Conservation (phyloP, 2,797 vertebrate genomes). For the Gymnoscopelus braueri region DNA sequence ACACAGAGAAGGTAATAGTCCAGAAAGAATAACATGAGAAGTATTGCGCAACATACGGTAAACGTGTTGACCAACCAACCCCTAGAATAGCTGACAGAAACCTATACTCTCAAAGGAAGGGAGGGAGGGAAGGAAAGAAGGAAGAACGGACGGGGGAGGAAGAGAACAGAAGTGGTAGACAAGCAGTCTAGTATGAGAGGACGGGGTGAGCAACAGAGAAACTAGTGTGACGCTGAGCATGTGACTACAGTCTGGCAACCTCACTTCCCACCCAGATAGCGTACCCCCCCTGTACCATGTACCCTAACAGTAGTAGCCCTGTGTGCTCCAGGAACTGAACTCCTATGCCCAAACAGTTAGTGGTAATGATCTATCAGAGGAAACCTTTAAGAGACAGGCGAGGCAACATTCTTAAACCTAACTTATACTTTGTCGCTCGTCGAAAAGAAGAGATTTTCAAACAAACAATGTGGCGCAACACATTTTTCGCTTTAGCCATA, state of each 20-base stretch:
- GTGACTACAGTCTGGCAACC: conserved; percentile 5
- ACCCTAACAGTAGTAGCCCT: conserved; percentile 18
- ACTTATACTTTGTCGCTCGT: too few species aligned
- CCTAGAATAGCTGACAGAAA: conserved; percentile 59
- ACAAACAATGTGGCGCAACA: too few species aligned
- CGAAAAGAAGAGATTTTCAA: too few species aligned
- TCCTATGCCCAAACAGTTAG: conserved; percentile 37
- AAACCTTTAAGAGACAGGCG: conserved; percentile 1
- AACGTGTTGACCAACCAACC: conserved; percentile 62
- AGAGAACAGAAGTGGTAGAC: conserved; percentile 26
- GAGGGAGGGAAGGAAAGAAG: not conserved
- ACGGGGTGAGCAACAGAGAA: conserved; percentile 29
- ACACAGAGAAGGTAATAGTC: not conserved
- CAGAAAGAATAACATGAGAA: not conserved
- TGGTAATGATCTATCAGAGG: conserved; percentile 10
- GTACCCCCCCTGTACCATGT: conserved; percentile 18
- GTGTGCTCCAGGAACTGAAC: conserved; percentile 19
- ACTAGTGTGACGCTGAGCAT: conserved; percentile 25
- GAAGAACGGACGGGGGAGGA: conserved; percentile 10
- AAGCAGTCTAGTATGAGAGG: conserved; percentile 25
- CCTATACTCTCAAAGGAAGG: conserved; percentile 23
- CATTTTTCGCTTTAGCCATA: too few species aligned
- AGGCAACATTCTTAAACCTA: conserved; percentile 7
- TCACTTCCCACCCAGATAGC: conserved; percentile 1
- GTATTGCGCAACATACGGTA: conserved; percentile 45